These are phyloP conservation scores for Listronotus oregonensis DNA, from an alignment of 1,140 invertebrate species.

Conservation along the genomic window DNA sequence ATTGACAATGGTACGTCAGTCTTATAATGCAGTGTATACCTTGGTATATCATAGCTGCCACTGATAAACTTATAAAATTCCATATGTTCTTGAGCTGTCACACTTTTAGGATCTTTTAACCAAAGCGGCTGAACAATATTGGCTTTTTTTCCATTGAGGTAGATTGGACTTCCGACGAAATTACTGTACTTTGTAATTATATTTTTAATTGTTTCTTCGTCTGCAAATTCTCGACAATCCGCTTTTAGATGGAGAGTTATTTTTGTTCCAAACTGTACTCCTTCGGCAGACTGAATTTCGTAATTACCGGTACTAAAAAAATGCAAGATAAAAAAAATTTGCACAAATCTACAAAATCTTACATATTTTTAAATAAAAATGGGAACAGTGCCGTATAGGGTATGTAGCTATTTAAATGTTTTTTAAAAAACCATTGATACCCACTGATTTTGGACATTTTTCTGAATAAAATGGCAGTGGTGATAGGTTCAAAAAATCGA, in stretches of 20 bases:
- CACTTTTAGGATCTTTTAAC: constrained; percentile 88
- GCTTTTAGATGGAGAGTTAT: constrained; percentile 89
- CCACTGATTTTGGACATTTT: too few species aligned
- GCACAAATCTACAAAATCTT: too few species aligned
- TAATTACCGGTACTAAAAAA: constrained; percentile 77
- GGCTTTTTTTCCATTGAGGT: constrained; percentile 82
- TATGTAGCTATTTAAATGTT: too few species aligned
- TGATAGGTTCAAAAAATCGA: too few species aligned
- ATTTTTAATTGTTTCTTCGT: constrained; percentile 81
- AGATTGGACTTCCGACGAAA: constrained; percentile 93
- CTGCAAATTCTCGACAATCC: constrained; percentile 86
- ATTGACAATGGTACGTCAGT: constrained; percentile 92
- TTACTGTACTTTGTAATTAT: constrained; percentile 97
- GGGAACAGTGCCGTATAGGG: too few species aligned
- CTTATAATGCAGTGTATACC: constrained; percentile 83
- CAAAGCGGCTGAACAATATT: constrained; percentile 79
- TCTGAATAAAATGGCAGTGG: too few species aligned
- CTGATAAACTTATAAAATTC: constrained; percentile 91
- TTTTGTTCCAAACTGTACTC: constrained; percentile 87
- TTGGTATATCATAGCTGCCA: constrained; percentile 82
- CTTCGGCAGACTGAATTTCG: constrained; percentile 84
- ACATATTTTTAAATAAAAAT: too few species aligned
- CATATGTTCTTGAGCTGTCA: constrained; percentile 83
- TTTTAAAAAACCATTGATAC: too few species aligned
- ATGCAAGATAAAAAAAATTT: constrained; percentile 56